Conservation (phyloP, 2,113 vertebrate genomes). For the Embiotoca jacksoni region DNA sequence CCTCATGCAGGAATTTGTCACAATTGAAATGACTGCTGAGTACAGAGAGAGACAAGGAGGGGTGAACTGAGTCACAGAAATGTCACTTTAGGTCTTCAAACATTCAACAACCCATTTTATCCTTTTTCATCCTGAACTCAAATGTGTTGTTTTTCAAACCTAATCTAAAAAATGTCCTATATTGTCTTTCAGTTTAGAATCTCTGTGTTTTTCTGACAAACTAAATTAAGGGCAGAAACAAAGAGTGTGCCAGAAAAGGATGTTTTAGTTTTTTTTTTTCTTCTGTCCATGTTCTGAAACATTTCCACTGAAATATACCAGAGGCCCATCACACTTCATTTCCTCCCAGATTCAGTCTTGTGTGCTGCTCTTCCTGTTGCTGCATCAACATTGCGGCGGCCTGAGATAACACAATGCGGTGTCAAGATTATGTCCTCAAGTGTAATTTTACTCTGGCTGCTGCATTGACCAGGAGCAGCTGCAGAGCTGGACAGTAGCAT, state of each 20-base stretch:
- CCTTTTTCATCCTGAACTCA: constrained; percentile 28
- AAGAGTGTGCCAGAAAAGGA: constrained; percentile 23
- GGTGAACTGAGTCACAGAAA: constrained; percentile 24
- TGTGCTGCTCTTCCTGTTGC: constrained; percentile 56
- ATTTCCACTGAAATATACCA: constrained; percentile 46
- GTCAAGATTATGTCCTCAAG: constrained; percentile 81
- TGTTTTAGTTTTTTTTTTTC: background rate
- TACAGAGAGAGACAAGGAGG: constrained; percentile 16
- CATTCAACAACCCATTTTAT: constrained; percentile 20
- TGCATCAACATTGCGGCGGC: constrained; percentile 67
- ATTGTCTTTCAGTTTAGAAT: constrained; percentile 41
- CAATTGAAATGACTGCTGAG: constrained; percentile 37
- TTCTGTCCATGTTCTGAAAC: constrained; percentile 23
- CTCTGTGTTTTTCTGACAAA: constrained; percentile 44
- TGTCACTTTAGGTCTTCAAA: constrained; percentile 33
- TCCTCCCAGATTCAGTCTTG: constrained; percentile 58
- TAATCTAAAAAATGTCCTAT: constrained; percentile 41
- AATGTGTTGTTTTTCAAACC: constrained; percentile 42
- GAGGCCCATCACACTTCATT: constrained; percentile 71
- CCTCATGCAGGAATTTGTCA: constrained; percentile 46
- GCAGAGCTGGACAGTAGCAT: constrained; percentile 27
- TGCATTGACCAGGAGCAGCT: constrained; percentile 60
- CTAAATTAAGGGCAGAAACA: constrained; percentile 43
- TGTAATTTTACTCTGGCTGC: constrained; percentile 75
- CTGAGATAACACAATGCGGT: constrained; percentile 71